A percentile compares a stretch with the other conserved stretches of the same genome.
Evolutionary conservation across 1,140 invertebrate species (phyloP).

Genomic region (Eulimnadia texana): DNA sequence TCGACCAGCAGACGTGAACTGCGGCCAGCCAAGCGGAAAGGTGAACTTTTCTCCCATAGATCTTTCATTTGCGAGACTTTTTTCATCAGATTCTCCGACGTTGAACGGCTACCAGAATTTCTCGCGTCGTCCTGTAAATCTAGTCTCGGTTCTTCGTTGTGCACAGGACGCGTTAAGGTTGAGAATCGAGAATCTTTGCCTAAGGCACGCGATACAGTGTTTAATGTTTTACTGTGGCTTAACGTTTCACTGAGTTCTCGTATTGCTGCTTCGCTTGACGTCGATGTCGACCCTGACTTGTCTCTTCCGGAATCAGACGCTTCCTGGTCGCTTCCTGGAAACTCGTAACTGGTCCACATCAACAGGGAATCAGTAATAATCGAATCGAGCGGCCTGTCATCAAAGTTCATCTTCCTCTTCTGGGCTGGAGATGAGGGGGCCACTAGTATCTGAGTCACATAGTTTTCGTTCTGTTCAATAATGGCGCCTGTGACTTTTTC

Average conservation of each 20-base stretch:
- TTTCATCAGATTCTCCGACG: background rate
- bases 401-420: background rate
- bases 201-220: conserved; percentile 9
- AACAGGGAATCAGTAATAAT: conserved; percentile 9
- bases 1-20: background rate
- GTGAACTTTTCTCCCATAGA: conserved; percentile 6
- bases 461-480: conserved; percentile 11
- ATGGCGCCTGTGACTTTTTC: background rate
- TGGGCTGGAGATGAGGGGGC: background rate
- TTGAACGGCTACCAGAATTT: background rate
- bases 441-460: conserved; percentile 8
- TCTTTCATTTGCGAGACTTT: conserved; percentile 13
- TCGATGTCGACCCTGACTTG: background rate
- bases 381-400: background rate
- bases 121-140: too few species aligned
- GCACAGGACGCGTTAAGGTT: too few species aligned
- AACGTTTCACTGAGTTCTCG: conserved; percentile 9
- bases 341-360: background rate
- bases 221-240: conserved; percentile 3
- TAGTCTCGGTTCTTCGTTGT: too few species aligned
- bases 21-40: background rate
- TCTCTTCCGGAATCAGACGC: background rate
- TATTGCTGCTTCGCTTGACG: background rate
- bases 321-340: background rate
- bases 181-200: background rate